A percentile compares a stretch with the other conserved stretches of the same genome.
phyloP scores from a whole-genome alignment of 2,797 vertebrate genomes.

The Microctenopoma lineatum region DNA sequence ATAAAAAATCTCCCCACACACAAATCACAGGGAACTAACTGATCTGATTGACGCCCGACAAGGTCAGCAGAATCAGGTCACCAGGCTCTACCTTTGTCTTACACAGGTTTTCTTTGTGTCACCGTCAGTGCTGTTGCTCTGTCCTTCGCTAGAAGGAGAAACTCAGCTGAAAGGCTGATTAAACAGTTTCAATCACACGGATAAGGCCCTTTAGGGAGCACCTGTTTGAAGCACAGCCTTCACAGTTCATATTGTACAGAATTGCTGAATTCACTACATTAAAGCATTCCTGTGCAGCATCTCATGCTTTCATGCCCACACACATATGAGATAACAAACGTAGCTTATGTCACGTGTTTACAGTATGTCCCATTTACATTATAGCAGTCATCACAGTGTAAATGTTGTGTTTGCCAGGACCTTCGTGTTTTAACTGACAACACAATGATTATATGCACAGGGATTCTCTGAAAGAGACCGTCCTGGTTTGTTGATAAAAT shows the following conservation, averaged over 20 bases:
- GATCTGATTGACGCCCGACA: too few relatives aligned
- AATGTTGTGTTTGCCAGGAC: conserved; percentile 14
- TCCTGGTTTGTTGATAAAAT: conserved; percentile 35
- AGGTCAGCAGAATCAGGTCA: too few relatives aligned
- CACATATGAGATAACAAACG: conserved; percentile 37
- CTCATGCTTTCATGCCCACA: conserved; percentile 33
- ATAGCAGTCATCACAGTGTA: conserved; percentile 19
- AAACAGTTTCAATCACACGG: conserved; percentile 5
- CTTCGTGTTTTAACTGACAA: conserved; percentile 29
- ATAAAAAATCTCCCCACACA: background rate
- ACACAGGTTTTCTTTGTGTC: conserved; percentile 9
- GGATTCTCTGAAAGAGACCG: conserved; percentile 18
- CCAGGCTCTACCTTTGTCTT: background rate
- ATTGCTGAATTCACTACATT: conserved; percentile 42
- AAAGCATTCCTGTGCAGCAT: conserved; percentile 31
- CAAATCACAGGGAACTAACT: too few relatives aligned
- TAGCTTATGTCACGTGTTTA: conserved; percentile 27
- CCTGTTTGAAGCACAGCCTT: conserved; percentile 36
- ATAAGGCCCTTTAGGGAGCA: conserved; percentile 28
- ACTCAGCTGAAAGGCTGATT: conserved; percentile 24
- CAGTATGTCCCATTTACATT: conserved; percentile 35
- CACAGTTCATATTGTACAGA: conserved; percentile 37
- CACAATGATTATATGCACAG: conserved; percentile 4
- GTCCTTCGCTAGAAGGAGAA: conserved; percentile 19
- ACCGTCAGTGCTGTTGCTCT: conserved; percentile 14